These are phyloP conservation scores for Ceratotherium simum DNA, from an alignment of 2,113 vertebrate genomes.

Conservation along the genomic window DNA sequence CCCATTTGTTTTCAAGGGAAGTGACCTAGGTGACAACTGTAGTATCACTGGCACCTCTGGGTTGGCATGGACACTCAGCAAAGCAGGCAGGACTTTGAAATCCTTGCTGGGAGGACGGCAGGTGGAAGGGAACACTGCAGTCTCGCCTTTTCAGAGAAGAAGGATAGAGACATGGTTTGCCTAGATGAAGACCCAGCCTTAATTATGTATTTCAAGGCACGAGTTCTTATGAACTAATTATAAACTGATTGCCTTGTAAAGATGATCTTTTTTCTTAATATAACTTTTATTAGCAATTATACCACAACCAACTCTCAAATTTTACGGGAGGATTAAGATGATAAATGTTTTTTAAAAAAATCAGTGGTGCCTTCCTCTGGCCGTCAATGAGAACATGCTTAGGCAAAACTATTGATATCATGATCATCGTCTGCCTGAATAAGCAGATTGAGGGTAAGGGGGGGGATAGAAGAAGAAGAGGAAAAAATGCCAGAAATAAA, in stretches of 20 bases:
- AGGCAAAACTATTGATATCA: neutral
- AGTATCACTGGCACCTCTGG: neutral
- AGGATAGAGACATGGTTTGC: neutral
- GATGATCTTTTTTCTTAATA: neutral
- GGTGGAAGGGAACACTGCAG: neutral
- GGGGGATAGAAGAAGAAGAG: neutral
- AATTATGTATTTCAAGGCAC: neutral
- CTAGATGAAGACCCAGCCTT: neutral
- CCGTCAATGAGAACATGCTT: neutral
- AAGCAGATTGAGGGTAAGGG: neutral
- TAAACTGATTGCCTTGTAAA: neutral
- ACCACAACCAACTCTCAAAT: neutral
- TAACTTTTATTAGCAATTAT: conserved; percentile 12
- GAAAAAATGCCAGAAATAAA: neutral
- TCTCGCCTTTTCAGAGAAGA: neutral
- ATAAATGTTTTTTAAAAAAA: neutral
- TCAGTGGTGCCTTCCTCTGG: neutral
- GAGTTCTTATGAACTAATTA: neutral
- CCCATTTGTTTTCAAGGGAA: neutral
- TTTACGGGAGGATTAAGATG: neutral
- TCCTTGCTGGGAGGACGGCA: neutral
- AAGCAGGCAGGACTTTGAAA: neutral
- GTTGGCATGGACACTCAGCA: neutral
- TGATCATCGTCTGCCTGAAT: neutral
- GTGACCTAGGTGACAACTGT: neutral